A percentile compares a stretch with the other conserved stretches of the same genome.
Conservation (phyloP, 2,113 vertebrate species). For the Psittacus erithacus region DNA sequence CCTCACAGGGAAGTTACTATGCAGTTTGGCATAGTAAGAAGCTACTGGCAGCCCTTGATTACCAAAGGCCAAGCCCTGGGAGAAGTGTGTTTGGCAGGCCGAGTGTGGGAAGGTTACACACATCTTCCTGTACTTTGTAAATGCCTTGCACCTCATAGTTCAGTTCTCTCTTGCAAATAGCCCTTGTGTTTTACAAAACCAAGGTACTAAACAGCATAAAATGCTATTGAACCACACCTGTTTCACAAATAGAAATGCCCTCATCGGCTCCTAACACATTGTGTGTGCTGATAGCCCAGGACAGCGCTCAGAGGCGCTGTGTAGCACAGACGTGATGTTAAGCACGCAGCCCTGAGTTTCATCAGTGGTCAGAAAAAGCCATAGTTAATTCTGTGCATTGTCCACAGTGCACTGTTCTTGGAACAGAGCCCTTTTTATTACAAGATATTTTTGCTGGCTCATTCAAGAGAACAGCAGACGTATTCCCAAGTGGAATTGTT, state of each 20-base stretch:
- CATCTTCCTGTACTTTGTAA: not conserved
- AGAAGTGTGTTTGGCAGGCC: not conserved
- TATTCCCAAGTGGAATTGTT: constrained; percentile 5
- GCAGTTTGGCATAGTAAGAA: not conserved
- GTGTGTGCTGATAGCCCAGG: not conserved
- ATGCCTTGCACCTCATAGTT: not conserved
- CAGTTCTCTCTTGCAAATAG: not conserved
- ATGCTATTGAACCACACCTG: not conserved
- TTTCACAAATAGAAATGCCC: not conserved
- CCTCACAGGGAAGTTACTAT: not conserved
- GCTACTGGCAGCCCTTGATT: not conserved
- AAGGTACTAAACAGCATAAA: not conserved
- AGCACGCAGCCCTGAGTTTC: not conserved
- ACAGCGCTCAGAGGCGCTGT: not conserved
- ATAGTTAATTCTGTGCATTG: not conserved
- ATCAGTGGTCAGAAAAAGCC: not conserved
- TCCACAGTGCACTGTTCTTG: not conserved
- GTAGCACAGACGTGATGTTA: not conserved
- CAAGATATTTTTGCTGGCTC: not conserved
- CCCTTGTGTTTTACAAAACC: not conserved
- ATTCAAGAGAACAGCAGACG: not conserved
- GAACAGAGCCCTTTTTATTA: constrained; percentile 27
- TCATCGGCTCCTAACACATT: not conserved
- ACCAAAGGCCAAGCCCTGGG: not conserved
- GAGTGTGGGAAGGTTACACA: not conserved